Evolutionary conservation across 2,888 invertebrate species (phyloP), one percentile per base, ranked within the genome.

Genomic region (Pocota personata): DNA sequence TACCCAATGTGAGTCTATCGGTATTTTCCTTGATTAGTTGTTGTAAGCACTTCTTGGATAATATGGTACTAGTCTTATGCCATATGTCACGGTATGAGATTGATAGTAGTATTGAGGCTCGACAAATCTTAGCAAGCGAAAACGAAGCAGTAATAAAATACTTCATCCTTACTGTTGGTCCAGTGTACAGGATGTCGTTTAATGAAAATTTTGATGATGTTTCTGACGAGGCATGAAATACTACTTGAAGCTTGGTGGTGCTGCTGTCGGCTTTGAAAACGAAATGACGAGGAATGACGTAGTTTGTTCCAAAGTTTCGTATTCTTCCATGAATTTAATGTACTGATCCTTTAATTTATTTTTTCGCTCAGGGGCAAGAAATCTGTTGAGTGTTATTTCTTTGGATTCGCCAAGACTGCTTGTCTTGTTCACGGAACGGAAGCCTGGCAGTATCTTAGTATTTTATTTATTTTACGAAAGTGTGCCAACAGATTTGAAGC

Each of bases 131-230:
- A 55, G 69, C 16, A 72, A 21, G 14, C 83, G 50, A 32, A 87
- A 72, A 3, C 67, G 46, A 16, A 84, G 37, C 16, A 77, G 30
- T 10, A 78, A 24, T 21, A 52, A 14, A 55, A 82, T n/a, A n/a
- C n/a, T n/a, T n/a, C n/a, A n/a, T n/a, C n/a, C n/a, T n/a, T 50
- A 5, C 35, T 7, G 58, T 62, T 0, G 89, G 89, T 2, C 90
- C 90, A 8, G 75, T 64, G 24, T 82, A 43, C 46, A 89, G 80
- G 5, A 78, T 48, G 6, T 88, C 87, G 57, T 89, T 90, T 19
- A 89, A 43, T n/a, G 88, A 88, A 3, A 87, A 10, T n/a, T 87
- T 83, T 8, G 75, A 52, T 32, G 57, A 35, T 55, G 67, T 67
- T 72, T 72, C 73, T 19, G 73, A 43, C 2, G 87, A 83, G 2